Evolutionary conservation across 2,113 vertebrate genomes (phyloP).

Genomic region (Sinosuthora webbiana): DNA sequence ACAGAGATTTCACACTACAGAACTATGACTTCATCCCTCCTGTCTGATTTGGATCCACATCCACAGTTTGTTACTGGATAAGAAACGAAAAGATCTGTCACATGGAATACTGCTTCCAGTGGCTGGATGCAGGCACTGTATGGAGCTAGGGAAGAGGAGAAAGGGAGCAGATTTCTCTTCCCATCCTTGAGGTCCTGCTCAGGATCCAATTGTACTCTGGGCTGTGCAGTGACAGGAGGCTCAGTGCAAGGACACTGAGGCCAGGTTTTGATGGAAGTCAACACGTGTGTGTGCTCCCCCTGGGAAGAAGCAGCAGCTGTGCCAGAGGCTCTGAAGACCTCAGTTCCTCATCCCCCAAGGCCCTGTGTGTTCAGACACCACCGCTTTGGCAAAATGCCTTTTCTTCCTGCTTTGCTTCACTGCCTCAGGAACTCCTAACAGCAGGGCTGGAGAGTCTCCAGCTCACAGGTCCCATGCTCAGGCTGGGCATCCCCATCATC

Average conservation of each 20-base stretch:
- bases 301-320: not conserved
- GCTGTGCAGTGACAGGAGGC: not conserved
- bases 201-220: not conserved
- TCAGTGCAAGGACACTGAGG: not conserved
- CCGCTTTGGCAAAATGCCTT: not conserved
- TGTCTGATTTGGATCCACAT: not conserved
- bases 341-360: not conserved
- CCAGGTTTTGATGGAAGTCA: not conserved
- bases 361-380: not conserved
- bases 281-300: accelerated
- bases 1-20: not conserved
- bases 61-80: not conserved
- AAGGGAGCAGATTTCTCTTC: not conserved
- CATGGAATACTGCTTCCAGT: not conserved
- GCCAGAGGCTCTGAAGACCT: not conserved
- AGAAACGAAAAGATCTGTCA: not conserved
- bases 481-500: not conserved
- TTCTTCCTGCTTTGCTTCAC: not conserved
- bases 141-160: not conserved
- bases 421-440: not conserved
- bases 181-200: not conserved
- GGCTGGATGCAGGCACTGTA: not conserved
- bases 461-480: not conserved
- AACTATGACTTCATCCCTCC: not conserved
- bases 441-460: not conserved